phyloP scores from a whole-genome alignment of 2,797 vertebrate genomes.

The Sparus aurata region DNA sequence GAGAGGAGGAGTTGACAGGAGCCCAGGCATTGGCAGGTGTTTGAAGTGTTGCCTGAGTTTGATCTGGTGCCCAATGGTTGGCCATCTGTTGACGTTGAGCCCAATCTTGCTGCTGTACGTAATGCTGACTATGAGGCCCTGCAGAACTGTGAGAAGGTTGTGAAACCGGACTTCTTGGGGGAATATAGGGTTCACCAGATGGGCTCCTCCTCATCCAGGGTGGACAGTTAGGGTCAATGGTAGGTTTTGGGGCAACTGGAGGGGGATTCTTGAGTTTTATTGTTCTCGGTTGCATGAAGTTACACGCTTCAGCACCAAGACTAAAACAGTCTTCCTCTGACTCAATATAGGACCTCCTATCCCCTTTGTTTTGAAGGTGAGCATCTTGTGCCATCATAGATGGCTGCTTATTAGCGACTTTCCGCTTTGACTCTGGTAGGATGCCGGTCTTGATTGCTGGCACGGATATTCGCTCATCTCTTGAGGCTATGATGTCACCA shows the following conservation, averaged over 20 bases:
- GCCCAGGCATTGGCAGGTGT: constrained; percentile 67
- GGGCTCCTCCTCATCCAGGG: constrained; percentile 88
- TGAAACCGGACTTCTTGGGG: constrained; percentile 79
- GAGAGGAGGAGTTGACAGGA: constrained; percentile 69
- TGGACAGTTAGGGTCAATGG: constrained; percentile 87
- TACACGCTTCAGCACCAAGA: constrained; percentile 97
- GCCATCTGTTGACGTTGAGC: constrained; percentile 71
- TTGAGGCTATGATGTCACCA: constrained; percentile 93
- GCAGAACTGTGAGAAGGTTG: constrained; percentile 57
- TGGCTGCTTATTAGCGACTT: constrained; percentile 87
- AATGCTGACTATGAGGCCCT: constrained; percentile 65
- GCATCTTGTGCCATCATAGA: constrained; percentile 83
- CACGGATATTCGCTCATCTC: constrained; percentile 95
- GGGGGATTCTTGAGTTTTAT: constrained; percentile 95
- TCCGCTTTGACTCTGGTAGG: constrained; percentile 92
- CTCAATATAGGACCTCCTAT: constrained; percentile 90
- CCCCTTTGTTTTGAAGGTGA: constrained; percentile 87
- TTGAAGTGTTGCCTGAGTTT: constrained; percentile 72
- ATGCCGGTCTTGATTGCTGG: constrained; percentile 94
- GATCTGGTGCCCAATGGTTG: constrained; percentile 73
- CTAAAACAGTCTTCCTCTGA: constrained; percentile 98
- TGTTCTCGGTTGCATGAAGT: constrained; percentile 94
- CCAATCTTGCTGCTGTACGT: constrained; percentile 71
- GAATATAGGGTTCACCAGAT: constrained; percentile 75
- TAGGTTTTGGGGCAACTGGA: constrained; percentile 96